phyloP scores from a whole-genome alignment of 2,113 vertebrate species.

The Cettia cetti region DNA sequence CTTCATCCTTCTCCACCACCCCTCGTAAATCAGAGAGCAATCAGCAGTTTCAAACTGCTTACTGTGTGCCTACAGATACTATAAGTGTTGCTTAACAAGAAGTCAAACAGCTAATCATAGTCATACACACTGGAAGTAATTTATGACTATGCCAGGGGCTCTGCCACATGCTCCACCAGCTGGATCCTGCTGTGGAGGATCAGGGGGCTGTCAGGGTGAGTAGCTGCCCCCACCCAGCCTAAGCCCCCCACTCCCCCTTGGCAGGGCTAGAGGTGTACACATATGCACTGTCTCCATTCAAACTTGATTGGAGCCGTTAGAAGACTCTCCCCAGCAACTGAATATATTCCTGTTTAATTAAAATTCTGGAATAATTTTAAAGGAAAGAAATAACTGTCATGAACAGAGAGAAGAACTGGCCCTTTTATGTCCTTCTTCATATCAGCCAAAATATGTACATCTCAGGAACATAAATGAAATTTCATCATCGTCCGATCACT shows the following conservation, averaged over 20 bases:
- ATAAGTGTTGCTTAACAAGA: conserved; percentile 40
- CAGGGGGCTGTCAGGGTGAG: not conserved
- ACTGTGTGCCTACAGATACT: conserved; percentile 8
- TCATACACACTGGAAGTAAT: not conserved
- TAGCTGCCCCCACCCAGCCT: not conserved
- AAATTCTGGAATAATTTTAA: not conserved
- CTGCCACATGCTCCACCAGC: not conserved
- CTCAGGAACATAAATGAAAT: not conserved
- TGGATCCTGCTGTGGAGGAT: not conserved
- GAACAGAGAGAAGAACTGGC: not conserved
- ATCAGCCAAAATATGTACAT: not conserved
- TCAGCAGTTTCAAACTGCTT: not conserved
- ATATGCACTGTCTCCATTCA: not conserved
- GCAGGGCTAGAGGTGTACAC: not conserved
- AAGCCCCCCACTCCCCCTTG: not conserved
- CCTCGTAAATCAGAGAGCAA: not conserved
- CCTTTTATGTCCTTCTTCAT: not conserved
- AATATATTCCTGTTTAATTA: not conserved
- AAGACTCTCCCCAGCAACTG: not conserved
- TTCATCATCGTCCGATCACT: not conserved
- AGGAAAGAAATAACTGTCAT: not conserved
- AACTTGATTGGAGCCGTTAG: not conserved
- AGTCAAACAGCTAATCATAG: conserved; percentile 44
- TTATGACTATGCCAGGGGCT: not conserved
- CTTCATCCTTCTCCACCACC: not conserved